Percentiles rank a stretch among this genome's conserved stretches.
phyloP scores from a whole-genome alignment of 2,888 invertebrate species.

The Nephrotoma flavescens region DNA sequence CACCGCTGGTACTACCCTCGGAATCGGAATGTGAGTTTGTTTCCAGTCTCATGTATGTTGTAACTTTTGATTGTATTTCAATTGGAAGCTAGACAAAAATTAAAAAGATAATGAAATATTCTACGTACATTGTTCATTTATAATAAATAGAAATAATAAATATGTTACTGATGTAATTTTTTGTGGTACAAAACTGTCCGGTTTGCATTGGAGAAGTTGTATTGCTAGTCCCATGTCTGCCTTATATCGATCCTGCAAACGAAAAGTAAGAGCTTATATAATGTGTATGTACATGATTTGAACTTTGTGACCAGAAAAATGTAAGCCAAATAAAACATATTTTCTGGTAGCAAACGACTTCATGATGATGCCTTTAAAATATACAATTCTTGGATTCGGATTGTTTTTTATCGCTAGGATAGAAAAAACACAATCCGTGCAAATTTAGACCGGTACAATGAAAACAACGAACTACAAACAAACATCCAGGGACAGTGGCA shows the following conservation, averaged over 20 bases:
- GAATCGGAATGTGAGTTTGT: conserved; percentile 33
- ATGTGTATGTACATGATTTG: no score
- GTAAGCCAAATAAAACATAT: no score
- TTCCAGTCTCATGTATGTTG: conserved; percentile 43
- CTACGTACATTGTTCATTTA: neutral
- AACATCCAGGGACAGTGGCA: no score
- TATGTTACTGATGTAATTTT: conserved; percentile 63
- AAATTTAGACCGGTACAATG: no score
- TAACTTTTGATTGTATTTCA: conserved; percentile 82
- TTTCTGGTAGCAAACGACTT: no score
- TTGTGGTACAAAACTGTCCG: conserved; percentile 85
- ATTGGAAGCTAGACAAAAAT: conserved; percentile 57
- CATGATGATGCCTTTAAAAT: no score
- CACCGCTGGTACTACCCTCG: conserved; percentile 30
- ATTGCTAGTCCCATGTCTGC: conserved; percentile 88
- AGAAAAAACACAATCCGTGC: no score
- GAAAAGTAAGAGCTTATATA: conserved; percentile 11
- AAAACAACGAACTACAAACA: no score
- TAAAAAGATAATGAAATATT: neutral
- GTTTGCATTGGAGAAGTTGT: conserved; percentile 87
- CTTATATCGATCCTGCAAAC: conserved; percentile 77
- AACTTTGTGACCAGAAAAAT: no score
- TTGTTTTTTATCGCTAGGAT: no score
- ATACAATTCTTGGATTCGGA: no score
- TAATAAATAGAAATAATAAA: neutral